Conservation (phyloP, 2,113 vertebrate species). For the Mionectes macconnelli region DNA sequence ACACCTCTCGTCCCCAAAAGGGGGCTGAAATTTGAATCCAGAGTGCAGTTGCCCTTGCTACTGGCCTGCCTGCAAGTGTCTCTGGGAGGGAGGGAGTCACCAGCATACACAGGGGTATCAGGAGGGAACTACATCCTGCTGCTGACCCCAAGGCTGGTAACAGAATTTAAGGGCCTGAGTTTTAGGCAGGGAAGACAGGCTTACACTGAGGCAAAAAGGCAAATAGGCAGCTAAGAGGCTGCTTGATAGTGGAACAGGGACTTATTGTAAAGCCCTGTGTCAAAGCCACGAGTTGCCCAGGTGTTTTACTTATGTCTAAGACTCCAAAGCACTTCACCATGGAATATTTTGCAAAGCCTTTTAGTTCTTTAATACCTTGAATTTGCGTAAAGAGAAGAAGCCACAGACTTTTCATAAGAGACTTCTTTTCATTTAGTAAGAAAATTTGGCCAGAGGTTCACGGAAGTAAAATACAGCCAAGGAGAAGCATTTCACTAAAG, state of each 20-base stretch:
- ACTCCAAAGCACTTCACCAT: not conserved
- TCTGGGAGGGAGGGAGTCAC: not conserved
- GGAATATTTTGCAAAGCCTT: not conserved
- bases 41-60: not conserved
- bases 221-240: not conserved
- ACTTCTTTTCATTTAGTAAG: not conserved
- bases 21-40: not conserved
- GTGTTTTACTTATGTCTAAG: not conserved
- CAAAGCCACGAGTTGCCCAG: not conserved
- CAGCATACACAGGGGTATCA: fast-evolving
- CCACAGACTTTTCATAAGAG: not conserved
- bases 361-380: not conserved
- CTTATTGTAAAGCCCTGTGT: not conserved
- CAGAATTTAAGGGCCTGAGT: not conserved
- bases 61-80: not conserved
- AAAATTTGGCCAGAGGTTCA: not conserved
- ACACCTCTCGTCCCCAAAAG: not conserved
- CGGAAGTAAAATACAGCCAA: not conserved
- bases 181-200: not conserved
- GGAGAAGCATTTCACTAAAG: not conserved
- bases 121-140: not conserved
- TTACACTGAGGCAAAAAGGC: not conserved
- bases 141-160: not conserved
- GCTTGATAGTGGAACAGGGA: not conserved
- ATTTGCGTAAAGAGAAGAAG: not conserved